Evolutionary conservation across 1,140 invertebrate genomes (phyloP).

Genomic region (Zaprionus africanus): DNA sequence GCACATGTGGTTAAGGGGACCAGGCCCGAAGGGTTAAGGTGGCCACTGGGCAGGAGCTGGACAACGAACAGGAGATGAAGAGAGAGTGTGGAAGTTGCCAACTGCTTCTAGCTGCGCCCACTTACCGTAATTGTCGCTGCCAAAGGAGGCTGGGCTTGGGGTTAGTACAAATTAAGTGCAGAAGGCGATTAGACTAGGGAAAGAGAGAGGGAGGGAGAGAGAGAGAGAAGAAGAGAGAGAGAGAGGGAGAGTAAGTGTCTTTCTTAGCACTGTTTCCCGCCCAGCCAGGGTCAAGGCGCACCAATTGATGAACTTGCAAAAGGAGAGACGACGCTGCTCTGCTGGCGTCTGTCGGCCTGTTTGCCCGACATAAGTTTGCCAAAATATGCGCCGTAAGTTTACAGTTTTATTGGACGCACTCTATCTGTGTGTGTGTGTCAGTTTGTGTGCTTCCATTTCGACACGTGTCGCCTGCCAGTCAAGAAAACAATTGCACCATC

Average conservation of each 20-base stretch:
- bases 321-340: background rate
- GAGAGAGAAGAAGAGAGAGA: background rate
- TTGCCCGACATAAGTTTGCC: slow-evolving; percentile 65
- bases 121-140: slow-evolving; percentile 75
- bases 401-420: slow-evolving; percentile 52
- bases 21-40: slow-evolving; percentile 24
- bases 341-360: slow-evolving; percentile 7
- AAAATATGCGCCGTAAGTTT: slow-evolving; percentile 67
- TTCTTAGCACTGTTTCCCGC: background rate
- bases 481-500: slow-evolving; percentile 44
- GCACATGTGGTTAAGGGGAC: slow-evolving; percentile 70
- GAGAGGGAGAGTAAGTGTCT: background rate
- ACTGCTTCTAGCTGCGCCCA: slow-evolving; percentile 44
- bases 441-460: slow-evolving; percentile 53
- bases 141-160: slow-evolving; percentile 19
- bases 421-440: slow-evolving; percentile 33
- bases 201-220: background rate
- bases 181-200: slow-evolving; percentile 61
- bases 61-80: background rate
- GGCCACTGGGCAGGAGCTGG: slow-evolving; percentile 42
- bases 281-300: background rate
- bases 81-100: background rate
- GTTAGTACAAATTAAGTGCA: slow-evolving; percentile 70
- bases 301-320: background rate
- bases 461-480: slow-evolving; percentile 64